A percentile compares a stretch with the other conserved stretches of the same genome.
phyloP scores from a whole-genome alignment of 2,797 vertebrate genomes.

The Bradypus variegatus region DNA sequence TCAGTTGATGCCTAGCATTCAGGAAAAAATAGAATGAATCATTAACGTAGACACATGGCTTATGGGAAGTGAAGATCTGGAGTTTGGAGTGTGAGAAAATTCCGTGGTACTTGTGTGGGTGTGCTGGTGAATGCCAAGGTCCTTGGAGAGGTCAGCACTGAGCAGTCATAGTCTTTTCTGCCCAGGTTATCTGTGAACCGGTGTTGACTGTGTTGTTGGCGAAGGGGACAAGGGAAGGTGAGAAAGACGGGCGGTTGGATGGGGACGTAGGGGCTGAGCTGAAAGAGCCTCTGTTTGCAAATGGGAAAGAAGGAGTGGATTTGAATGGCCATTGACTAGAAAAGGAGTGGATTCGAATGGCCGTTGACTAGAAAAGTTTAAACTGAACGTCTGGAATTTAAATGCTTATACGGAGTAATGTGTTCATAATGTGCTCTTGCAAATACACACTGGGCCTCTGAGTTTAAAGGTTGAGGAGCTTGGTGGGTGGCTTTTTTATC shows the following conservation, averaged over 20 bases:
- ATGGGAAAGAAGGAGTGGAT: background rate
- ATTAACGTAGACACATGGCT: background rate
- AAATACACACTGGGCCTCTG: background rate
- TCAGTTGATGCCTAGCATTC: background rate
- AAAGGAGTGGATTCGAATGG: background rate
- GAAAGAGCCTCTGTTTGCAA: background rate
- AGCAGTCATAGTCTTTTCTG: background rate
- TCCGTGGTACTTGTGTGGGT: background rate
- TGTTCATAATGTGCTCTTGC: background rate
- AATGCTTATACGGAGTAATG: background rate
- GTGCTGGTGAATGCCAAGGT: background rate
- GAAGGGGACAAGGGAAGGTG: too few relatives aligned
- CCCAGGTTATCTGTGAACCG: background rate
- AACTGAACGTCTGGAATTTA: background rate
- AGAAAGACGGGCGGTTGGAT: background rate
- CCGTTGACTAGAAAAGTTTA: background rate
- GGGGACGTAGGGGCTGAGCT: background rate
- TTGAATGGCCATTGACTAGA: background rate
- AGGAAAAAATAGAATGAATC: background rate
- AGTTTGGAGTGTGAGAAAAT: background rate
- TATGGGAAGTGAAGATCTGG: background rate
- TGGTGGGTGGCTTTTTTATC: background rate
- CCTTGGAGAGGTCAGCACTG: background rate
- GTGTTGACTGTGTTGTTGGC: background rate
- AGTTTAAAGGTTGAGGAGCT: background rate